phyloP scores from a whole-genome alignment of 2,888 invertebrate genomes.

The Poecilobothrus nobilitatus region DNA sequence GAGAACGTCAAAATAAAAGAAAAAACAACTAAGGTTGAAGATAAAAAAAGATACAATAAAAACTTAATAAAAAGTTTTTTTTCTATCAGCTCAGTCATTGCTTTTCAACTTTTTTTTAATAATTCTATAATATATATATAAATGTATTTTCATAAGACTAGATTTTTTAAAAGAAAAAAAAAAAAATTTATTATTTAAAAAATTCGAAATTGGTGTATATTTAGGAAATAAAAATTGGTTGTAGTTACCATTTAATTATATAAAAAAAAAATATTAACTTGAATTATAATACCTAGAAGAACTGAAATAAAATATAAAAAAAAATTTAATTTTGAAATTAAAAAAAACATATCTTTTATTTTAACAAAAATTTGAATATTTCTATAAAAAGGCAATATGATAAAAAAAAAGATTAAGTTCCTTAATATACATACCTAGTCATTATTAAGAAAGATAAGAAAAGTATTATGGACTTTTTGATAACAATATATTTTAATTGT shows the following conservation, averaged over 20 bases:
- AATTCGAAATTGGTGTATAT: neutral
- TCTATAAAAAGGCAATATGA: too few relatives aligned
- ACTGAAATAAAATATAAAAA: neutral
- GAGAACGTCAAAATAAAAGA: neutral
- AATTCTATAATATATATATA: neutral
- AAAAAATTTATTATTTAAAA: neutral
- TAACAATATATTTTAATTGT: too few relatives aligned
- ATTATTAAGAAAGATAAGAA: too few relatives aligned
- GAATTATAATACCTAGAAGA: neutral
- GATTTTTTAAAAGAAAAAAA: neutral
- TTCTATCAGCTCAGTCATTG: conserved; percentile 1
- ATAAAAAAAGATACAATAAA: neutral
- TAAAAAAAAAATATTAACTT: neutral
- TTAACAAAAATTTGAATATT: too few relatives aligned
- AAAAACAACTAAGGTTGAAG: neutral
- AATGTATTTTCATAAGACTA: conserved; percentile 6
- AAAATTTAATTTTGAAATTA: too few relatives aligned
- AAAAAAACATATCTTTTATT: too few relatives aligned
- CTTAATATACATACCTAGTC: too few relatives aligned
- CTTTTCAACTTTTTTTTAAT: neutral
- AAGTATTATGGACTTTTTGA: too few relatives aligned
- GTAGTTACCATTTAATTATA: neutral
- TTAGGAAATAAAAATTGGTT: conserved; percentile 6
- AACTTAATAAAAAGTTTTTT: neutral
- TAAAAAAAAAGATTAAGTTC: too few relatives aligned